A percentile compares a stretch with the other conserved stretches of the same genome.
Conservation (phyloP, 2,113 vertebrate genomes). For the Chlorodrepanis virens region DNA sequence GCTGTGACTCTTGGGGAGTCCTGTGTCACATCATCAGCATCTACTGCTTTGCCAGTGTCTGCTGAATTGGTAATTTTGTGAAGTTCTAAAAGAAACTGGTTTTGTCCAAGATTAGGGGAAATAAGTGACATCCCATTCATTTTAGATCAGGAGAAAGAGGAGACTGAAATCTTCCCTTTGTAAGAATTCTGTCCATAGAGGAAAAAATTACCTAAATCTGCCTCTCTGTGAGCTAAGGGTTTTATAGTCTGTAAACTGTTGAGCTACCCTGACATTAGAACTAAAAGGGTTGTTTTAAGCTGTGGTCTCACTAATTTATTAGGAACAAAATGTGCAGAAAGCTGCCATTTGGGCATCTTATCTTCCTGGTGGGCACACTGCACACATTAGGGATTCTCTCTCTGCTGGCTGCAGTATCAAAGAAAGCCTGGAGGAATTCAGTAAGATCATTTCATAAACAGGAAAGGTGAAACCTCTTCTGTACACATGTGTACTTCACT, state of each 20-base stretch:
- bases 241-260: neutral
- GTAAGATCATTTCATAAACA: neutral
- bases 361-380: neutral
- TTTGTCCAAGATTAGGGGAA: neutral
- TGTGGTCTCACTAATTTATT: neutral
- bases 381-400: neutral
- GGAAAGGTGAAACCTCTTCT: neutral
- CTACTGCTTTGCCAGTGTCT: neutral
- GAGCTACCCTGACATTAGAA: neutral
- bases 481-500: neutral
- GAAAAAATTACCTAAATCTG: neutral
- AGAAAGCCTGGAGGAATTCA: neutral
- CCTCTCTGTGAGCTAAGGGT: neutral
- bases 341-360: neutral
- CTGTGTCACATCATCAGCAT: neutral
- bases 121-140: neutral
- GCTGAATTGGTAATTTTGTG: neutral
- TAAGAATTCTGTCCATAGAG: neutral
- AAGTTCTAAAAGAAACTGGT: neutral
- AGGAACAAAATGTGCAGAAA: neutral
- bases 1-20: neutral
- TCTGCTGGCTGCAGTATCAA: rapidly evolving
- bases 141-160: neutral
- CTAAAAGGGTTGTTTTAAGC: neutral
- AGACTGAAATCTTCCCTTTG: neutral